Evolutionary conservation across 1,140 invertebrate species (phyloP), one percentile per base, ranked within the genome.

Genomic region (Diprion similis): DNA sequence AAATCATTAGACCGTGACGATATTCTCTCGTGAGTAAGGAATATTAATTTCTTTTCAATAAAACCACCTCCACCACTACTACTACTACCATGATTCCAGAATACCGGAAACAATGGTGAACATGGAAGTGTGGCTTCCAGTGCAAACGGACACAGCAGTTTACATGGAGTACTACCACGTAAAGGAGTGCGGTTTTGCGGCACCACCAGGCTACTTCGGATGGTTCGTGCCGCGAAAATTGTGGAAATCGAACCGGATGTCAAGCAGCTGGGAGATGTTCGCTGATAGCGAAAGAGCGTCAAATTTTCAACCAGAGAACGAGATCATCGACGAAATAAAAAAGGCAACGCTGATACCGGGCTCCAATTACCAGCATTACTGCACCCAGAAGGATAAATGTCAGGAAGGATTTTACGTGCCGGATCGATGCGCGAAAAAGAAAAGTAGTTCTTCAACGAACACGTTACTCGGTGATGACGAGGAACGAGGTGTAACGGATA

Each of bases 111-210:
- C 91, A 3, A 92, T 93, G 90, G 90, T 95, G 10, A 94, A 95
- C 83, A 82, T 95, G 75, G 93, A 93, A 79, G 91, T 94, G 0
- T 94, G 92, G 91, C 87, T 93, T 59, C 87, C 90, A 4, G 89
- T 92, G 0, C 90, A 91, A 48, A 85, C 90, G 68, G 90, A 92
- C 74, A 89, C 87, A 19, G 78, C 82, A 24, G 77, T 83, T 59
- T 19, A 86, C 75, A 24, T 89, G 77, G 78, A 82, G 72, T 75
- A 80, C 70, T 82, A 87, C 65, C 73, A 88, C 6, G 85, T 93
- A 2, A 89, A 90, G 65, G 91, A 93, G 78, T 89, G 88, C 77
- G 93, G 93, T 10, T 89, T 87, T 65, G 82, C 93, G 19, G 89
- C 90, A 8, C 88, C 90, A 8, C 88, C 90, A 1, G 93, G 92